Conservation (phyloP, 2,888 invertebrate genomes). For the Rotaria sp. region DNA sequence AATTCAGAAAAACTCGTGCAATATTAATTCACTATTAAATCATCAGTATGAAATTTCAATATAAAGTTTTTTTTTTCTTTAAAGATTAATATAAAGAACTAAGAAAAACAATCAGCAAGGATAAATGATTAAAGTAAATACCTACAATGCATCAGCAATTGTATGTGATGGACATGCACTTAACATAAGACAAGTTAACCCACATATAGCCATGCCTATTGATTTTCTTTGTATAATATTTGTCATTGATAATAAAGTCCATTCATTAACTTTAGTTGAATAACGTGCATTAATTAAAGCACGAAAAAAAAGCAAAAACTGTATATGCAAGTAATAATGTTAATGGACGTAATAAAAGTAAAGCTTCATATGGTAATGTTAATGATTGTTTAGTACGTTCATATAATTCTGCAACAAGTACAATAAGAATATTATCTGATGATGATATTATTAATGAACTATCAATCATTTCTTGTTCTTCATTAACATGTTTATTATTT, state of each 20-base stretch:
- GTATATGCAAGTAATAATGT: slow-evolving; percentile 23
- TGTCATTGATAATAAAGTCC: slow-evolving; percentile 65
- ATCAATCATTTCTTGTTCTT: not conserved
- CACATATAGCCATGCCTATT: slow-evolving; percentile 67
- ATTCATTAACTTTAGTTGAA: slow-evolving; percentile 69
- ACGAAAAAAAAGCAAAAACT: slow-evolving; percentile 37
- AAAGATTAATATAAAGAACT: no score
- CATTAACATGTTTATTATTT: not conserved
- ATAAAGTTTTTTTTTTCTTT: no score
- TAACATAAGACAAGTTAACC: slow-evolving; percentile 68
- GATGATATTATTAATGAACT: not conserved
- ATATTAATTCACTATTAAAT: no score
- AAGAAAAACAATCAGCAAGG: no score
- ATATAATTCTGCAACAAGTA: not conserved
- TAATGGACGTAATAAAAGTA: not conserved
- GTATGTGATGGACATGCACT: slow-evolving; percentile 61
- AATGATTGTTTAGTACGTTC: slow-evolving; percentile 6
- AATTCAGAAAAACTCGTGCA: no score
- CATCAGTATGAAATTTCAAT: no score
- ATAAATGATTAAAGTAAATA: not conserved
- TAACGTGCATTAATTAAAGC: slow-evolving; percentile 33
- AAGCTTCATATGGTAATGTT: slow-evolving; percentile 21
- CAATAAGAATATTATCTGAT: slow-evolving; percentile 26
- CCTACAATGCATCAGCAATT: not conserved
- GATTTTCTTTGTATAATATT: slow-evolving; percentile 69